Conservation (phyloP, 2,113 vertebrate species). For the Castor canadensis region DNA sequence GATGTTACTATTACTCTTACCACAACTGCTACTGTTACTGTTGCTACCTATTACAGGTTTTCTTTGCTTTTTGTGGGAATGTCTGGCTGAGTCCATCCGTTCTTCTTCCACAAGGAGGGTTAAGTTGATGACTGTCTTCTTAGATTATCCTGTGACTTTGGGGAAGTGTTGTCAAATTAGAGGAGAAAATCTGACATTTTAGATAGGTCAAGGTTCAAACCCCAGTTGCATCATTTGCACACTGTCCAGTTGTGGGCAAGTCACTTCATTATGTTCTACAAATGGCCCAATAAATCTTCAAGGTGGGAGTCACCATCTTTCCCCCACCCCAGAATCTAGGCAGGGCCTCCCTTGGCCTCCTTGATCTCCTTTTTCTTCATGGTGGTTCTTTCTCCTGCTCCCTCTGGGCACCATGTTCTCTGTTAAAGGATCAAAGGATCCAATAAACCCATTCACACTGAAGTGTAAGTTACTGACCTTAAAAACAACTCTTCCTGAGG, state of each 20-base stretch:
- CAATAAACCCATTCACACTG: background rate
- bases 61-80: background rate
- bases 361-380: background rate
- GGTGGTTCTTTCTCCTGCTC: fast-evolving
- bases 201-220: background rate
- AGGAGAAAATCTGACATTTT: background rate
- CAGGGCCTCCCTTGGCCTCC: background rate
- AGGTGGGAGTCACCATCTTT: background rate
- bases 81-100: background rate
- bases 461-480: background rate
- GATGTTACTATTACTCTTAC: background rate
- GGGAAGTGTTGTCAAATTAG: background rate
- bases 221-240: background rate
- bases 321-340: no score
- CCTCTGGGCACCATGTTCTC: background rate
- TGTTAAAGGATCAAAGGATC: background rate
- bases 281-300: background rate
- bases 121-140: background rate
- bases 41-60: background rate
- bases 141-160: background rate
- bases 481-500: background rate
- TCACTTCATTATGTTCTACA: background rate
- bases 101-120: background rate
- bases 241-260: no score
- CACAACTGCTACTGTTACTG: background rate